phyloP scores from a whole-genome alignment of 2,888 invertebrate genomes.

The Notodonta dromedarius region DNA sequence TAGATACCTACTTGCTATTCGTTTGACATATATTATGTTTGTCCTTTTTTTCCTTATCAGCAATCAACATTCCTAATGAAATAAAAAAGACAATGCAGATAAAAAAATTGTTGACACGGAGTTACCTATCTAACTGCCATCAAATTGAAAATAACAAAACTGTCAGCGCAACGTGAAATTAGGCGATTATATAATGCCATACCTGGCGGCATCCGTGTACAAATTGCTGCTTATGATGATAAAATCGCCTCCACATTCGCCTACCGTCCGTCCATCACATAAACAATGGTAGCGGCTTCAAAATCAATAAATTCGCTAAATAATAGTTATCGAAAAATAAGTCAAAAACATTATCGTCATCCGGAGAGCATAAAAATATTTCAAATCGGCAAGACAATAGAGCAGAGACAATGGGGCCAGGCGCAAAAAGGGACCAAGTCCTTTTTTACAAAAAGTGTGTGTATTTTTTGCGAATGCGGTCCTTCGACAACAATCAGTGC shows the following conservation, averaged over 20 bases:
- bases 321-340: conserved; percentile 82
- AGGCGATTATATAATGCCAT: conserved; percentile 47
- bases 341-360: conserved; percentile 79
- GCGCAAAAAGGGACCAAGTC: conserved; percentile 73
- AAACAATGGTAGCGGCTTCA: conserved; percentile 52
- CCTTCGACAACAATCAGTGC: conserved; percentile 74
- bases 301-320: conserved; percentile 78
- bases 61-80: conserved; percentile 41
- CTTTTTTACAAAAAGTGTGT: conserved; percentile 64
- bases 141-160: conserved; percentile 52
- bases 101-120: conserved; percentile 35
- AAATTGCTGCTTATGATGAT: conserved; percentile 64
- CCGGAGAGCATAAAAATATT: conserved; percentile 83
- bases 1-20: background rate
- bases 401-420: conserved; percentile 74
- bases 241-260: conserved; percentile 44
- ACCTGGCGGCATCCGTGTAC: conserved; percentile 61
- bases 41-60: conserved; percentile 23
- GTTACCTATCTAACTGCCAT: conserved; percentile 47
- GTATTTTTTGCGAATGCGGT: conserved; percentile 74
- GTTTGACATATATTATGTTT: background rate
- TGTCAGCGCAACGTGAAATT: conserved; percentile 57
- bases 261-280: conserved; percentile 37
- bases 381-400: conserved; percentile 81
- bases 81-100: conserved; percentile 33